These are phyloP conservation scores for Brenthis ino DNA, from an alignment of 2,888 invertebrate species.

Conservation along the genomic window DNA sequence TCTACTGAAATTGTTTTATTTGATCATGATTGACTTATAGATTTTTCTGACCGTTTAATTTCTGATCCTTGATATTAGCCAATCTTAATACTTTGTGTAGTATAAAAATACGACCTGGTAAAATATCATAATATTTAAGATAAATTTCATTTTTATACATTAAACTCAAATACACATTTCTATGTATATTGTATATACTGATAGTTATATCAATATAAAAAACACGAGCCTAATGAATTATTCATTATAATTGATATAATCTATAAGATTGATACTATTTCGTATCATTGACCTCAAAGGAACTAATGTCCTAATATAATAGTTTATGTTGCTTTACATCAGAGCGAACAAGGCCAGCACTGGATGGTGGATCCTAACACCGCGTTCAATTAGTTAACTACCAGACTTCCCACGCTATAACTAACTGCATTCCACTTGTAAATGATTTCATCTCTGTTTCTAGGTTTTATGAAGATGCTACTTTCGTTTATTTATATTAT, in stretches of 20 bases:
- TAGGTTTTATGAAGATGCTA: constrained; percentile 27
- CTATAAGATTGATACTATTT: constrained; percentile 30
- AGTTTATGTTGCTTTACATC: constrained; percentile 52
- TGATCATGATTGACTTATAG: too few species aligned
- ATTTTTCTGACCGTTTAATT: too few species aligned
- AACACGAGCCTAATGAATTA: not conserved
- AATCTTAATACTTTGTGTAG: too few species aligned
- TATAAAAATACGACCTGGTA: too few species aligned
- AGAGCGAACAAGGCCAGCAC: constrained; percentile 57
- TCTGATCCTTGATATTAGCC: too few species aligned
- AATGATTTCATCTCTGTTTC: constrained; percentile 45
- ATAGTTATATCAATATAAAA: not conserved
- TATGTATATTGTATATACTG: not conserved
- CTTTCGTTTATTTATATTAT: constrained; percentile 6
- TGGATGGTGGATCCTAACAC: constrained; percentile 52
- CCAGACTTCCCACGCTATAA: constrained; percentile 68
- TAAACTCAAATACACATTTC: not conserved
- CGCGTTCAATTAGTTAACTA: constrained; percentile 70
- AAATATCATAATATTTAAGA: too few species aligned
- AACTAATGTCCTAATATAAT: constrained; percentile 29
- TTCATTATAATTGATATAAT: constrained; percentile 5
- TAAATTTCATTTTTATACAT: too few species aligned
- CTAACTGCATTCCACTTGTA: constrained; percentile 46
- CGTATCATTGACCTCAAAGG: constrained; percentile 29
- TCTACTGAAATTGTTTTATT: too few species aligned